Percentiles rank a stretch among this genome's conserved stretches.
Conservation (phyloP, 2,888 invertebrate species). For the Dicyrtoma fusca region DNA sequence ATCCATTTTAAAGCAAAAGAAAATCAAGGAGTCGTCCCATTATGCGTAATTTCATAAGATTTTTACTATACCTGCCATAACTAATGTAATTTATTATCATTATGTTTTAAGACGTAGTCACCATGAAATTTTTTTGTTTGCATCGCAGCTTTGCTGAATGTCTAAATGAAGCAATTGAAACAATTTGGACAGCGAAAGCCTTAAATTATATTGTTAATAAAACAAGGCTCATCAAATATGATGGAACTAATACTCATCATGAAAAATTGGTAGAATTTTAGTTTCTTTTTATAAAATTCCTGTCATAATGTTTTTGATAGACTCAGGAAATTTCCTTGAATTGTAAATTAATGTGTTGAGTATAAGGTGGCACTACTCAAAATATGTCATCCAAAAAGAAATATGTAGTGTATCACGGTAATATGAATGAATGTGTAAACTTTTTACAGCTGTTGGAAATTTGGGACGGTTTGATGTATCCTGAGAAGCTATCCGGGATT, state of each 20-base stretch:
- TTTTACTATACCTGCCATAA: constrained; percentile 1
- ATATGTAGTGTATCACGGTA: too few species aligned
- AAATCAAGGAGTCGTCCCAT: constrained; percentile 77
- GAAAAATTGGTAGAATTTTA: constrained; percentile 24
- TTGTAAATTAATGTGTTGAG: too few species aligned
- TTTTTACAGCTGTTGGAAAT: constrained; percentile 63
- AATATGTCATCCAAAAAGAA: too few species aligned
- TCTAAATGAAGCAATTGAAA: constrained; percentile 34
- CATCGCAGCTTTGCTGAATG: constrained; percentile 39
- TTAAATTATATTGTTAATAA: constrained; percentile 21
- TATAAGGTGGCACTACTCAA: too few species aligned
- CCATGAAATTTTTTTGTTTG: not conserved
- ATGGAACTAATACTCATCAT: constrained; percentile 41
- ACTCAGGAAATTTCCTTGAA: too few species aligned
- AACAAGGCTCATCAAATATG: constrained; percentile 45
- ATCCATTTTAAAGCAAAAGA: constrained; percentile 74
- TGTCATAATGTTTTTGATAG: too few species aligned
- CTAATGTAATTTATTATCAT: not conserved
- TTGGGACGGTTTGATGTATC: constrained; percentile 66
- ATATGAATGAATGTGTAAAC: too few species aligned
- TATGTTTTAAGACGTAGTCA: not conserved
- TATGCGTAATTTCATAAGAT: constrained; percentile 61
- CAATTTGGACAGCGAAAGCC: constrained; percentile 35
- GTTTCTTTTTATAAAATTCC: not conserved
- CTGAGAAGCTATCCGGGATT: constrained; percentile 70